Evolutionary conservation across 2,797 vertebrate species (phyloP), one percentile per base, ranked within the genome.

Genomic region (Hapalemur alaotrensis): DNA sequence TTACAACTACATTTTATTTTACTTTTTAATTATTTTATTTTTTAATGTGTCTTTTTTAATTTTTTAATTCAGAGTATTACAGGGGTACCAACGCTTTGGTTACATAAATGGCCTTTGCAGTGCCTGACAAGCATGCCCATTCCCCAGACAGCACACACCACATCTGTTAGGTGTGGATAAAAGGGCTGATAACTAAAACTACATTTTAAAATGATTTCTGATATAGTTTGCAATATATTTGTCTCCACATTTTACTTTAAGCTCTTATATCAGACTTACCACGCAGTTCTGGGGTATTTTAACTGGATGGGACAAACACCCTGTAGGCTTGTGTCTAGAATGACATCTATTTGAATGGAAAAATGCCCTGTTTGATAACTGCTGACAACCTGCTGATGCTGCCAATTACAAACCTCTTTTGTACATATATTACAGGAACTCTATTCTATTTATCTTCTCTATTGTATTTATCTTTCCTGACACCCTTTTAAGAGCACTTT

Each of bases 401-500:
- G 22, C 38, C 43, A 59, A 75, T 73, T 17, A 67, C 14, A 72
- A 61, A 65, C 20, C 20, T 81, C 14, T 43, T 79, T 48, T 67
- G 43, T 76, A 57, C 69, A 9, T 5, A n/a, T 13, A 79, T 32
- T 20, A 65, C 22, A n/a, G 43, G 52, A 95, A 72, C 50, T 82
- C 38, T 7, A 12, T 43, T 70, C 46, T 30, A 48, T 72, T 78
- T 70, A 41, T 86, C 59, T 95, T 57, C 81, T 92, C 65, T 54
- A 32, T 38, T 81, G 61, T 7, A 78, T 59, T 88, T 52, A 23
- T 79, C n/a, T 86, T 18, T 7, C 78, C 41, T 52, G 48, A 90
- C 70, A 84, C 65, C 85, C 79, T 75, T 94, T 87, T 8, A 94
- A 92, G 93, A 91, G 63, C 13, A 38, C 35, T 67, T 90, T 35